Evolutionary conservation across 2,888 invertebrate genomes (phyloP).

Genomic region (Caenorhabditis sp.): DNA sequence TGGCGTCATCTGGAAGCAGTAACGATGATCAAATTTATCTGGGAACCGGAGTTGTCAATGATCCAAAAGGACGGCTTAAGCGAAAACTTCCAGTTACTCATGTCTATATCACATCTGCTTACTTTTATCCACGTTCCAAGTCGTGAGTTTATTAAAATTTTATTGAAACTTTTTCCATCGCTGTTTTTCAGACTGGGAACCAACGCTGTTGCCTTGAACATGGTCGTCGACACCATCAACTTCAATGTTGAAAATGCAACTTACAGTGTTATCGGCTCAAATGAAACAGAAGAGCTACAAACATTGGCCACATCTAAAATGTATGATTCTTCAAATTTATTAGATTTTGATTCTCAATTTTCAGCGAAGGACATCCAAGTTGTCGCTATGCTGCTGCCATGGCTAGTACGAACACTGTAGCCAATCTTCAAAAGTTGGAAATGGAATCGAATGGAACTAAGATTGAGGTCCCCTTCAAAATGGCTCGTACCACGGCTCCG

Average conservation of each 20-base stretch:
- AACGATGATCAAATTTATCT: background rate
- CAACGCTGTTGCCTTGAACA: constrained; percentile 36
- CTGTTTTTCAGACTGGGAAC: constrained; percentile 23
- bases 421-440: constrained; percentile 29
- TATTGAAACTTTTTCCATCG: background rate
- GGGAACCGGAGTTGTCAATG: constrained; percentile 23
- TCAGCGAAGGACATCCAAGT: constrained; percentile 34
- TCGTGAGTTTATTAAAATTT: background rate
- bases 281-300: constrained; percentile 7
- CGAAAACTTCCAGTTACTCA: constrained; percentile 42
- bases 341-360: background rate
- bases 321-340: constrained; percentile 3
- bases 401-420: constrained; percentile 32
- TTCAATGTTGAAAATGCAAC: constrained; percentile 19
- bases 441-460: constrained; percentile 38
- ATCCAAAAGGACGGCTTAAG: constrained; percentile 29
- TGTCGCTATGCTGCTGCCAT: constrained; percentile 49
- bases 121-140: constrained; percentile 47
- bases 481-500: constrained; percentile 39
- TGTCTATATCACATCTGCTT: constrained; percentile 42
- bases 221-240: constrained; percentile 45
- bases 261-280: constrained; percentile 29
- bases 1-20: background rate
- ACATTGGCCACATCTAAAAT: constrained; percentile 23
- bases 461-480: constrained; percentile 58